Evolutionary conservation across 2,797 vertebrate genomes (phyloP), one percentile per base, ranked within the genome.

Genomic region (Jordanella pulchra): DNA sequence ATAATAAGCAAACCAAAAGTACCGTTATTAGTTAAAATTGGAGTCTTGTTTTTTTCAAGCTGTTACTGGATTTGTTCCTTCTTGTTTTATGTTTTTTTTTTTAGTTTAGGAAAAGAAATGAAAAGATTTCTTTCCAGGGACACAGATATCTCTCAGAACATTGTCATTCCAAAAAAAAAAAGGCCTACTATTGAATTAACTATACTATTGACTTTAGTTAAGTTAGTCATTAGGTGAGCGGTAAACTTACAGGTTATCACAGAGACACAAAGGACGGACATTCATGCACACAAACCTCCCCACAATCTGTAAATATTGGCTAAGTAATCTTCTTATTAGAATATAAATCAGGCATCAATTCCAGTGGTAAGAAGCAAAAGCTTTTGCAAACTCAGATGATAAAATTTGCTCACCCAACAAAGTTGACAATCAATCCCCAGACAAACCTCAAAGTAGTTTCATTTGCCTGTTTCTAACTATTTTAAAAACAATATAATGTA

Each of bases 281-380:
- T 30, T 4, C 27, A 35, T 23, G 14, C 18, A 60, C 56, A 12
- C 1, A 32, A 17, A 23, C 30, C 32, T 11, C 21, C 28, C 13
- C 12, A 28, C 21, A 35, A 25, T 6, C 65, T 67, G 48, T 7
- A 68, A 55, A 68, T 68, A 55, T 42, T 42, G 11, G n/a, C 69
- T 61, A n/a, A 23, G 11, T 27, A 51, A 44, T 12, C 23, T 30
- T 53, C 17, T 44, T 12, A 28, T 13, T 25, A 58, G 27, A 51
- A 25, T 42, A 50, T 21, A 21, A 55, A 56, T 54, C n/a, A 39
- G 64, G 30, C 28, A 28, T 55, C 63, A 76, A 32, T 42, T 67
- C 32, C 1, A 45, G 35, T 47, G 14, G 27, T 27, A 15, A 66
- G 28, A 42, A 7, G 7, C 2, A 35, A 25, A 4, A 1, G 3